Percentiles rank a stretch among this genome's conserved stretches.
These are phyloP conservation scores for Sinotaia quadrata DNA, from an alignment of 2,888 invertebrate species.

Conservation along the genomic window DNA sequence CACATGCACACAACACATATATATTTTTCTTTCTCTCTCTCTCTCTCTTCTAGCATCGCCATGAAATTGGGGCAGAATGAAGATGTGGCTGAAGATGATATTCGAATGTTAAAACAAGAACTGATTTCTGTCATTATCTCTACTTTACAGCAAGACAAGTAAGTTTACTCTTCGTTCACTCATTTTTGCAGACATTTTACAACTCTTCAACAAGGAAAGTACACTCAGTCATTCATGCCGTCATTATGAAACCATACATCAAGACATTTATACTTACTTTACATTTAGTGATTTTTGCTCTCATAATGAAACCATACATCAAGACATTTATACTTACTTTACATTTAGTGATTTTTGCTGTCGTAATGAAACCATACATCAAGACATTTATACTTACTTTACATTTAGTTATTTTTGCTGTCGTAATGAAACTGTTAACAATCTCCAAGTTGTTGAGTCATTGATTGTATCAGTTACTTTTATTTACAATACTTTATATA, in stretches of 20 bases:
- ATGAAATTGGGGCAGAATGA: constrained; percentile 42
- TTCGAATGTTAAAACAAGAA: constrained; percentile 55
- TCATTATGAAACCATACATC: background rate
- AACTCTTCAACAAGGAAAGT: background rate
- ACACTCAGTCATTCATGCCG: background rate
- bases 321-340: too few relatives aligned
- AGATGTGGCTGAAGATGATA: constrained; percentile 53
- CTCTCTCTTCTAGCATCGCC: constrained; percentile 43
- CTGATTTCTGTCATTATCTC: constrained; percentile 59
- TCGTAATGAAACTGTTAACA: too few relatives aligned
- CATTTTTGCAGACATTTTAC: background rate
- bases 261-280: background rate
- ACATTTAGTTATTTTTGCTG: too few relatives aligned
- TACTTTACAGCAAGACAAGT: constrained; percentile 66
- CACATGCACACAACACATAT: too few relatives aligned
- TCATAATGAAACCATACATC: background rate
- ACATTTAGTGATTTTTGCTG: too few relatives aligned
- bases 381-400: too few relatives aligned
- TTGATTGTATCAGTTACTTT: too few relatives aligned
- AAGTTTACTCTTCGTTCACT: constrained; percentile 9
- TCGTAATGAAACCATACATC: too few relatives aligned
- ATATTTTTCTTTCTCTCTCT: constrained; percentile 1
- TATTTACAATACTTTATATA: too few relatives aligned
- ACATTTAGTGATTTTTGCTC: background rate
- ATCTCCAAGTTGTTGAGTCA: too few relatives aligned